Percentiles rank a stretch among this genome's conserved stretches.
Evolutionary conservation across 2,888 invertebrate genomes (phyloP).

Genomic region (Zele albiditarsus): DNA sequence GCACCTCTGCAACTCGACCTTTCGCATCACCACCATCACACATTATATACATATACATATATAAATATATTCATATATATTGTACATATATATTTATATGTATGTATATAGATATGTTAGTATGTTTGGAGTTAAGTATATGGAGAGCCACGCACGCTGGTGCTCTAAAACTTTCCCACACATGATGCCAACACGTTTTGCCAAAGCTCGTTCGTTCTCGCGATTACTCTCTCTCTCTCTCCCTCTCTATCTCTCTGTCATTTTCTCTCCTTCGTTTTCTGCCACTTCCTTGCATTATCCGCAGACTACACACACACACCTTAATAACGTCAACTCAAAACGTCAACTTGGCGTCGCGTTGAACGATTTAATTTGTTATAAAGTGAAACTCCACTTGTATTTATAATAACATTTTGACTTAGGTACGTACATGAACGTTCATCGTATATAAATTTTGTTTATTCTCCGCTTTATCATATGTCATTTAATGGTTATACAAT

Average conservation of each 20-base stretch:
- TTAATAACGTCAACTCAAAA: constrained; percentile 8
- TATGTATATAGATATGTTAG: background rate
- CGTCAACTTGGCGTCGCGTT: background rate
- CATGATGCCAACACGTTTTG: constrained; percentile 22
- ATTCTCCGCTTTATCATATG: background rate
- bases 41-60: background rate
- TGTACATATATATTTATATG: background rate
- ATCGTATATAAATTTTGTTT: background rate
- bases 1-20: constrained; percentile 38
- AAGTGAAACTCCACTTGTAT: background rate
- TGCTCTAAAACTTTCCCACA: constrained; percentile 39
- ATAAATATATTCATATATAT: background rate
- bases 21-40: constrained; percentile 28
- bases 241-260: background rate
- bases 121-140: constrained; percentile 27
- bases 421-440: background rate
- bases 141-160: constrained; percentile 23
- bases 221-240: background rate
- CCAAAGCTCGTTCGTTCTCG: background rate
- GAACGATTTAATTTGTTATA: constrained; percentile 17
- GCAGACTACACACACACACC: background rate
- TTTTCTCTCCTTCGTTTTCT: background rate
- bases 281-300: background rate
- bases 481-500: background rate
- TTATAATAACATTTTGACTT: background rate